These are phyloP conservation scores for Lagria hirta DNA, from an alignment of 2,888 invertebrate genomes.

Conservation along the genomic window DNA sequence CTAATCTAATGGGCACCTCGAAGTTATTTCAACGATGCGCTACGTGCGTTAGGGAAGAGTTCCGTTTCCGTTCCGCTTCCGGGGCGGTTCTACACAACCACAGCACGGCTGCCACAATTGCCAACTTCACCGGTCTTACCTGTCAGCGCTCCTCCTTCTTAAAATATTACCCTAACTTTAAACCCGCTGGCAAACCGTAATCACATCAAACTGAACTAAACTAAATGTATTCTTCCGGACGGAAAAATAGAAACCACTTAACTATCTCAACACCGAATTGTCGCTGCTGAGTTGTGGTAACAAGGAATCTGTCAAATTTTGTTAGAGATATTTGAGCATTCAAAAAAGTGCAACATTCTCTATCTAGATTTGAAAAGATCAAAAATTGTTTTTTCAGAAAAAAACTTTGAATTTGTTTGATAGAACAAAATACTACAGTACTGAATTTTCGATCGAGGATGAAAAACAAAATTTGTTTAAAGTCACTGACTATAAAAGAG, in stretches of 20 bases:
- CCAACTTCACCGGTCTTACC: slow-evolving; percentile 27
- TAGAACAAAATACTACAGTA: too few relatives aligned
- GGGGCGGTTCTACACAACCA: slow-evolving; percentile 16
- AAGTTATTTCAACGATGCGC: slow-evolving; percentile 13
- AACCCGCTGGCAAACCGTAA: slow-evolving; percentile 19
- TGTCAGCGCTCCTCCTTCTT: slow-evolving; percentile 22
- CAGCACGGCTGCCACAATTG: slow-evolving; percentile 25
- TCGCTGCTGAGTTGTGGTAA: too few relatives aligned
- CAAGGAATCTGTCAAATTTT: too few relatives aligned
- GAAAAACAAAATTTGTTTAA: too few relatives aligned
- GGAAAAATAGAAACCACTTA: slow-evolving; percentile 15
- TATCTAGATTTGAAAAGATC: too few relatives aligned
- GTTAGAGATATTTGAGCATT: too few relatives aligned
- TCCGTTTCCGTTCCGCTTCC: slow-evolving; percentile 26
- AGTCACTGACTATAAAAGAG: too few relatives aligned
- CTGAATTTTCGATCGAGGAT: too few relatives aligned
- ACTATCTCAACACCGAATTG: too few relatives aligned
- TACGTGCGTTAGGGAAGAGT: slow-evolving; percentile 16
- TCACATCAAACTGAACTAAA: slow-evolving; percentile 23
- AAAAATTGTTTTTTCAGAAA: too few relatives aligned
- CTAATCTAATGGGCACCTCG: slow-evolving; percentile 23
- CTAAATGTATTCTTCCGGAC: slow-evolving; percentile 23
- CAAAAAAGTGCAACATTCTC: too few relatives aligned
- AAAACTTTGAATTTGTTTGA: too few relatives aligned
- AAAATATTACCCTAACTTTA: slow-evolving; percentile 23